These are phyloP conservation scores for Marmota monax DNA, from an alignment of 2,113 vertebrate species.

Conservation along the genomic window DNA sequence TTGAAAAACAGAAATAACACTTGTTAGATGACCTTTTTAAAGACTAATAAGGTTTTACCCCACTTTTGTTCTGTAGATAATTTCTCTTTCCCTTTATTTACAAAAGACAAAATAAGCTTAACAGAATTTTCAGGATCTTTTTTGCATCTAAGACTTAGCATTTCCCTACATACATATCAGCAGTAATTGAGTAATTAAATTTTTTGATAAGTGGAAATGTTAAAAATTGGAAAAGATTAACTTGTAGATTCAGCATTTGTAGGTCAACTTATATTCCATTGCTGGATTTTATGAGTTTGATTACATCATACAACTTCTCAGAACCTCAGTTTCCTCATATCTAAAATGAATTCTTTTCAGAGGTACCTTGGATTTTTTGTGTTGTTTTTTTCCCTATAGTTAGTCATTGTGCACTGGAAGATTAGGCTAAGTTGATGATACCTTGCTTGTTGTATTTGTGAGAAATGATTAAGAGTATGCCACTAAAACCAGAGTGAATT, in stretches of 20 bases:
- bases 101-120: background rate
- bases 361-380: background rate
- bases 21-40: background rate
- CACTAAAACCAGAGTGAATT: background rate
- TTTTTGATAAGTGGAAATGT: background rate
- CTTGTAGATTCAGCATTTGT: background rate
- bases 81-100: background rate
- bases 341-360: background rate
- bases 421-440: background rate
- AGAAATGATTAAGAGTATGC: background rate
- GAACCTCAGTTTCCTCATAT: background rate
- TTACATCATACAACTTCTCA: background rate
- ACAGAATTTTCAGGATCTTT: background rate
- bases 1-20: background rate
- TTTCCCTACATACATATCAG: background rate
- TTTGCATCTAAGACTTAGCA: background rate
- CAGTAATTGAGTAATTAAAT: background rate
- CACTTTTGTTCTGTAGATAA: background rate
- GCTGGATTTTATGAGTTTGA: background rate
- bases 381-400: background rate
- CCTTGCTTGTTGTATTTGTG: background rate
- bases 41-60: background rate
- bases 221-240: background rate
- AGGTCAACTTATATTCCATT: background rate
- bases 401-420: too few species aligned